Evolutionary conservation across 2,888 invertebrate genomes (phyloP).

Genomic region (Busseola fusca): DNA sequence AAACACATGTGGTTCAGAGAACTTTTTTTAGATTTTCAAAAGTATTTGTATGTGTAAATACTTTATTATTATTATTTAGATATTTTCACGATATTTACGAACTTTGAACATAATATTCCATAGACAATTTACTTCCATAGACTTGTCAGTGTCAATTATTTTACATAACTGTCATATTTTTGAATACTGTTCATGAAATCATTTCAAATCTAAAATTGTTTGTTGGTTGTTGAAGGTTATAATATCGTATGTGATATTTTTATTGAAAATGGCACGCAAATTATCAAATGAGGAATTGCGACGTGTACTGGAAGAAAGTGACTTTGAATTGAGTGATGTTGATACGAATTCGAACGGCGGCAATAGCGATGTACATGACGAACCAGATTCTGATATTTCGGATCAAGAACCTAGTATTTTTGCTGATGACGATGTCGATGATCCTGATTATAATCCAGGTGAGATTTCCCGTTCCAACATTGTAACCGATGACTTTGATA

Average conservation of each 20-base stretch:
- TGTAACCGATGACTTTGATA: conserved; percentile 36
- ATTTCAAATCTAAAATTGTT: conserved; percentile 9
- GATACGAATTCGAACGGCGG: conserved; percentile 26
- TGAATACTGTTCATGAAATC: conserved; percentile 24
- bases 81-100: too few species aligned
- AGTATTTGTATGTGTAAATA: too few species aligned
- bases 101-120: conserved; percentile 10
- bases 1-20: too few species aligned
- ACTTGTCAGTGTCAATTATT: conserved; percentile 28
- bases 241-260: conserved; percentile 4
- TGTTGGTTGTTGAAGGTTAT: conserved; percentile 12
- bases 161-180: conserved; percentile 24
- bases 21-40: too few species aligned
- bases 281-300: conserved; percentile 30
- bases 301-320: conserved; percentile 34
- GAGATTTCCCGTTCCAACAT: conserved; percentile 27
- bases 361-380: conserved; percentile 21
- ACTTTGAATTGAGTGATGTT: conserved; percentile 34
- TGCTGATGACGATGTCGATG: conserved; percentile 19
- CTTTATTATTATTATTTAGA: too few species aligned
- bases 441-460: conserved; percentile 38
- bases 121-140: conserved; percentile 20
- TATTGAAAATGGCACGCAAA: conserved; percentile 22
- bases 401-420: conserved; percentile 41
- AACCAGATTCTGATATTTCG: conserved; percentile 21